A percentile compares a stretch with the other conserved stretches of the same genome.
Conservation (phyloP, 2,113 vertebrate genomes). For the Pseudois nayaur region DNA sequence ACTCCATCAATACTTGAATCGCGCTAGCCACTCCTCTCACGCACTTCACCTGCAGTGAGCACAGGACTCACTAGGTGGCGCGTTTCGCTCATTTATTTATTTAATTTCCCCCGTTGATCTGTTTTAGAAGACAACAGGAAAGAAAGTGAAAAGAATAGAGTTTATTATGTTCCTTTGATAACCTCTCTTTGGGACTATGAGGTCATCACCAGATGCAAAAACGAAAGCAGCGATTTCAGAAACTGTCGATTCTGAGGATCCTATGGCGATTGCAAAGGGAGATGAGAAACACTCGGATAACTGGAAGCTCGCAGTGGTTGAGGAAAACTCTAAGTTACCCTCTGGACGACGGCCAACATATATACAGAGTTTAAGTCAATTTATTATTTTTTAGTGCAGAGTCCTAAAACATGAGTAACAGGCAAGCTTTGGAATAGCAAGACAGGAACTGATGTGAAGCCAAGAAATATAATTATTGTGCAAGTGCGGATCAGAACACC, state of each 20-base stretch:
- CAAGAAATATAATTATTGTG: conserved; percentile 6
- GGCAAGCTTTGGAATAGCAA: neutral
- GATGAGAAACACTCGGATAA: neutral
- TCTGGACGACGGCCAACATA: neutral
- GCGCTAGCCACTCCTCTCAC: conserved; percentile 2
- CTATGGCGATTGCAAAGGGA: neutral
- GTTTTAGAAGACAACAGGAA: conserved; percentile 48
- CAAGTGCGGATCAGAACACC: neutral
- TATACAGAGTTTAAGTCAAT: neutral
- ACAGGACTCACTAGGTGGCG: conserved; percentile 67
- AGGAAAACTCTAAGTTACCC: neutral
- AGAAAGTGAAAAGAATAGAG: conserved; percentile 40
- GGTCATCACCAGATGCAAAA: conserved; percentile 37
- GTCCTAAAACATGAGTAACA: neutral
- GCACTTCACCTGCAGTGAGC: neutral
- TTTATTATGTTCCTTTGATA: conserved; percentile 54
- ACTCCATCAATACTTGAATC: conserved; percentile 80
- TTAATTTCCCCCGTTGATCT: conserved; percentile 39
- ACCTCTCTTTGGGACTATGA: conserved; percentile 62
- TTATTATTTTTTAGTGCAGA: neutral
- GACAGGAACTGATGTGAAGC: neutral
- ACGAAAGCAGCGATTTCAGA: conserved; percentile 40
- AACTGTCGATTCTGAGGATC: conserved; percentile 21
- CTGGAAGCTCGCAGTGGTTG: neutral
- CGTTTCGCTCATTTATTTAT: conserved; percentile 41